These are phyloP conservation scores for Typhlomys cinereus DNA, from an alignment of 2,113 vertebrate species.

Conservation along the genomic window DNA sequence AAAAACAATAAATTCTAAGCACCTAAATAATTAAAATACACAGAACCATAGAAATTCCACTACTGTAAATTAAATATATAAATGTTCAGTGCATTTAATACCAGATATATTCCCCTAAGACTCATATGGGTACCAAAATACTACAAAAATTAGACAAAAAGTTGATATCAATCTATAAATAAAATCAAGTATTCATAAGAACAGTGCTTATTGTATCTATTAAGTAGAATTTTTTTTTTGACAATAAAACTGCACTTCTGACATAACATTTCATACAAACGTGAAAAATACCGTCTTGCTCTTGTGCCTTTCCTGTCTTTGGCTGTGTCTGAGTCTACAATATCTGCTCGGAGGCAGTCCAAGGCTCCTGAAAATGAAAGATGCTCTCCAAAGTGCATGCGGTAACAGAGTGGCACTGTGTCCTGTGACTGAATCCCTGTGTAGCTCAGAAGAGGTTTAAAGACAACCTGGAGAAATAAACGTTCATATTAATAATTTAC, in stretches of 20 bases:
- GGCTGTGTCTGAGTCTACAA: conserved; percentile 97
- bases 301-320: conserved; percentile 95
- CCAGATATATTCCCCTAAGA: background rate
- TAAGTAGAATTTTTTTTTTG: conserved; percentile 14
- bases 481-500: background rate
- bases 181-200: conserved; percentile 15
- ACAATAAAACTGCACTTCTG: conserved; percentile 24
- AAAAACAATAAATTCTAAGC: conserved; percentile 29
- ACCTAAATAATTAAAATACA: background rate
- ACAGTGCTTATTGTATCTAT: conserved; percentile 7
- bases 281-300: conserved; percentile 89
- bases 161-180: background rate
- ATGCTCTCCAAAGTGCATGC: conserved; percentile 98
- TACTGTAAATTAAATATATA: background rate
- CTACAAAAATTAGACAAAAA: background rate
- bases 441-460: conserved; percentile 95
- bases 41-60: background rate
- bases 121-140: background rate
- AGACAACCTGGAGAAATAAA: conserved; percentile 91
- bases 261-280: background rate
- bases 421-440: conserved; percentile 97
- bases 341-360: conserved; percentile 96
- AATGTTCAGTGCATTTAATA: background rate
- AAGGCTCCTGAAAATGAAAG: conserved; percentile 97
- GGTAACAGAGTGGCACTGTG: conserved; percentile 93